A percentile compares a stretch with the other conserved stretches of the same genome.
Evolutionary conservation across 2,113 vertebrate species (phyloP).

Genomic region (Phylloscopus trochilus): DNA sequence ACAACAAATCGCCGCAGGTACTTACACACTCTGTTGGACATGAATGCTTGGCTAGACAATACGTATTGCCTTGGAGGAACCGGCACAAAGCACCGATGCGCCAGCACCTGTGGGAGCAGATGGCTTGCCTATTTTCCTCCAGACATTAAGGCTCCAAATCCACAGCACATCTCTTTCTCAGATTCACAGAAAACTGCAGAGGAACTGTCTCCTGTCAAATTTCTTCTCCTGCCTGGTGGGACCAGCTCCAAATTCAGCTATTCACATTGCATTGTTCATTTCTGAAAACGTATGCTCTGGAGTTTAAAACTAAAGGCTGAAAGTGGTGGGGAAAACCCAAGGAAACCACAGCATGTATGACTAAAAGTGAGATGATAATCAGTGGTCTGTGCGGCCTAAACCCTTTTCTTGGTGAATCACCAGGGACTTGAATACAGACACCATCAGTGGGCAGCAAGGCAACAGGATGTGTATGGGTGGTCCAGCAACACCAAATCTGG

Average conservation of each 20-base stretch:
- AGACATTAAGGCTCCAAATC: not conserved
- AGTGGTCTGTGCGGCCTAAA: not conserved
- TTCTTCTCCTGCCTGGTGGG: not conserved
- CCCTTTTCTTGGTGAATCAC: not conserved
- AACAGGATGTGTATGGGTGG: not conserved
- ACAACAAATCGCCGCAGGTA: not conserved
- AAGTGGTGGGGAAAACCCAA: not conserved
- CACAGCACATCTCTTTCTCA: not conserved
- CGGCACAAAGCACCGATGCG: not conserved
- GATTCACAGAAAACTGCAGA: not conserved
- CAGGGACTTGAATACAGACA: not conserved
- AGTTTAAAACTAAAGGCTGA: not conserved
- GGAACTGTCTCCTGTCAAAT: not conserved
- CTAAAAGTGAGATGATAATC: not conserved
- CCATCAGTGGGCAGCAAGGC: not conserved
- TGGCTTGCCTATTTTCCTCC: not conserved
- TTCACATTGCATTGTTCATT: not conserved
- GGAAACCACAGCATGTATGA: not conserved
- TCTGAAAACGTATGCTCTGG: not conserved
- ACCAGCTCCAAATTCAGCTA: not conserved
- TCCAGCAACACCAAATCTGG: rapidly evolving
- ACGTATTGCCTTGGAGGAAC: not conserved
- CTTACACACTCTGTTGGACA: conserved; percentile 7
- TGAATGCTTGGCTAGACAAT: not conserved
- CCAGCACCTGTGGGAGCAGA: conserved; percentile 4